Percentiles rank a stretch among this genome's conserved stretches.
phyloP scores from a whole-genome alignment of 2,113 vertebrate genomes.

The Prunella himalayana region DNA sequence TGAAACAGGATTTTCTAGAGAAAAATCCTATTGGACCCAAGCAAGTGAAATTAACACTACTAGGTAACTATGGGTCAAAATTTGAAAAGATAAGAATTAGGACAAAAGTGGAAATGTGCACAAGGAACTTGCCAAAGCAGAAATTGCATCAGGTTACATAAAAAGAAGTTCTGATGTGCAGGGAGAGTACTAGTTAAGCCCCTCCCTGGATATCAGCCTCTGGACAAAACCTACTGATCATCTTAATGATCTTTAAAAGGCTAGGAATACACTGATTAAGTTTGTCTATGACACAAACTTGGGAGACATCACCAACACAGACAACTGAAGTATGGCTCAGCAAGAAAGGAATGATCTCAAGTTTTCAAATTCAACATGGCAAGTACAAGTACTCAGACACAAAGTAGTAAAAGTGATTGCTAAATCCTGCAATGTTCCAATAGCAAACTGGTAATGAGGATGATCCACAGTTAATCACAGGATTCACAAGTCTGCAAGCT shows the following conservation, averaged over 20 bases:
- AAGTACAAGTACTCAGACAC: not conserved
- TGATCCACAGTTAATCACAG: not conserved
- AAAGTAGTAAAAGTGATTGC: not conserved
- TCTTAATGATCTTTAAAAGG: not conserved
- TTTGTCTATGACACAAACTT: not conserved
- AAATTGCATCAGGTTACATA: not conserved
- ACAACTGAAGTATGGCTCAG: not conserved
- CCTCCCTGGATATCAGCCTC: not conserved
- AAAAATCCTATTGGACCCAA: not conserved
- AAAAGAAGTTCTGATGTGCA: not conserved
- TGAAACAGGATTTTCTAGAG: not conserved
- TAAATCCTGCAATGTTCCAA: not conserved
- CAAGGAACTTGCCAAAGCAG: not conserved
- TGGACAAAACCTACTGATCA: not conserved
- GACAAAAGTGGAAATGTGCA: not conserved
- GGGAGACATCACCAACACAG: not conserved
- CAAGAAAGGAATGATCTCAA: not conserved
- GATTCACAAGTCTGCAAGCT: not conserved
- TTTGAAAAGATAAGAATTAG: not conserved
- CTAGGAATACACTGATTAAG: not conserved
- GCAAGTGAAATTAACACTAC: not conserved
- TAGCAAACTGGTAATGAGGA: not conserved
- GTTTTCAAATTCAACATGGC: not conserved
- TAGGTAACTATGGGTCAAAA: not conserved
- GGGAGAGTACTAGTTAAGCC: not conserved